These are phyloP conservation scores for rabbit (Oryctolagus cuniculus) DNA, from an alignment of 2,113 vertebrate genomes.

Conservation along the genomic window DNA sequence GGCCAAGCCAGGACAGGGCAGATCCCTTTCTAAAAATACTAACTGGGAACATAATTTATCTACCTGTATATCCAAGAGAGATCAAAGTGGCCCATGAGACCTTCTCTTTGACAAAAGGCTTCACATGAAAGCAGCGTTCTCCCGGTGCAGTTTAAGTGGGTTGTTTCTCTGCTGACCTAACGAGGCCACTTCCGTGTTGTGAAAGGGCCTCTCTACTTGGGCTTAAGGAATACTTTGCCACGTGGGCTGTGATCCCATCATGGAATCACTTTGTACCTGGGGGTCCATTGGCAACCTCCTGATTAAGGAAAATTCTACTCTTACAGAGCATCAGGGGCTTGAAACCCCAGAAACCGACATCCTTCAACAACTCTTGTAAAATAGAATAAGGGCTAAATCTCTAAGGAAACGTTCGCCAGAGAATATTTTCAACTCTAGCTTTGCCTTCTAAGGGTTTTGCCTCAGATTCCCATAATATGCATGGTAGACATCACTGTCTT, in stretches of 20 bases:
- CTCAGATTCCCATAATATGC: not conserved
- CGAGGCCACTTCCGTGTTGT: not conserved
- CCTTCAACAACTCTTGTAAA: not conserved
- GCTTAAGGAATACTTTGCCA: not conserved
- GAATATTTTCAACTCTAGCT: not conserved
- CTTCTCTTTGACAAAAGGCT: not conserved
- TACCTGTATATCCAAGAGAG: not conserved
- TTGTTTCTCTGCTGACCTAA: not conserved
- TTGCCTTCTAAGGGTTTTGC: not conserved
- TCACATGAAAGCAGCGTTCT: not conserved
- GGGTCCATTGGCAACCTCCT: not conserved
- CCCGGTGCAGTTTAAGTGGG: not conserved
- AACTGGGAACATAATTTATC: not conserved
- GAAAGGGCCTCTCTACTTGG: not conserved
- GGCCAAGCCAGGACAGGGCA: not conserved
- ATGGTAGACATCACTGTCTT: too few relatives aligned
- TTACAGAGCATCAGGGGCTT: not conserved
- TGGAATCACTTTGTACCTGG: not conserved
- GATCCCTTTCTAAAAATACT: not conserved
- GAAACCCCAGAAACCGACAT: not conserved
- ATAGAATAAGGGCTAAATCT: not conserved
- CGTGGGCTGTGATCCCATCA: not conserved
- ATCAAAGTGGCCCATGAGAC: not conserved
- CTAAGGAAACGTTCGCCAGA: not conserved
- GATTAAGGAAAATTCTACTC: not conserved